Conservation (phyloP, 2,888 invertebrate genomes). For the Sceliomorpha sp. region DNA sequence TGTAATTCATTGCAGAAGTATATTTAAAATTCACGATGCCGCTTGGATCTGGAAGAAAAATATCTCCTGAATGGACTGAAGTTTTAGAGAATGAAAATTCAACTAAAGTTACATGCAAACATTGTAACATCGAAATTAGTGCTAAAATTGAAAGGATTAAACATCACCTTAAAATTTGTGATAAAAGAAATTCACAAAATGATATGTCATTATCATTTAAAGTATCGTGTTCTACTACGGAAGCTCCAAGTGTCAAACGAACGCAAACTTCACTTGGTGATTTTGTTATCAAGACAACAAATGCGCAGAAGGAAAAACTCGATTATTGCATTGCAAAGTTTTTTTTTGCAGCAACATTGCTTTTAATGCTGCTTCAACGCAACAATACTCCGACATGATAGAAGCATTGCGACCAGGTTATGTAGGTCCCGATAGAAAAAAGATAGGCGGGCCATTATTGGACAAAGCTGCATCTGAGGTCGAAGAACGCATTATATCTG, state of each 20-base stretch:
- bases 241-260: not conserved
- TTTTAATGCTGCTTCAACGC: slow-evolving; percentile 15
- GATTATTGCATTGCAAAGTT: slow-evolving; percentile 14
- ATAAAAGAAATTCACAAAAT: slow-evolving; percentile 1
- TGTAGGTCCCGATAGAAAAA: slow-evolving; percentile 10
- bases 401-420: slow-evolving; percentile 12
- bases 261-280: slow-evolving; percentile 11
- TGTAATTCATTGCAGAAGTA: too few relatives aligned
- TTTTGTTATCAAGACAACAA: slow-evolving; percentile 11
- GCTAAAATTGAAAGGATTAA: slow-evolving; percentile 15
- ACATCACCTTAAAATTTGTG: slow-evolving; percentile 15
- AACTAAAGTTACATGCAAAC: slow-evolving; percentile 13
- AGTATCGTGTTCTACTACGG: not conserved
- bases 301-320: slow-evolving; percentile 6
- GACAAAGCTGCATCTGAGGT: slow-evolving; percentile 21
- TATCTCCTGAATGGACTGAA: slow-evolving; percentile 1
- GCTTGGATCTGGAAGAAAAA: slow-evolving; percentile 11
- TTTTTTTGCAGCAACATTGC: slow-evolving; percentile 19
- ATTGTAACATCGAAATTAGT: slow-evolving; percentile 15
- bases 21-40: slow-evolving; percentile 12
- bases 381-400: slow-evolving; percentile 9
- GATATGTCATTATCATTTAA: not conserved
- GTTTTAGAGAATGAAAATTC: slow-evolving; percentile 6
- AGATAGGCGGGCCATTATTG: slow-evolving; percentile 13
- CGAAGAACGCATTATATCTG: not conserved